These are phyloP conservation scores for Malurus alboscapulatus DNA, from an alignment of 2,113 vertebrate genomes.

Conservation along the genomic window DNA sequence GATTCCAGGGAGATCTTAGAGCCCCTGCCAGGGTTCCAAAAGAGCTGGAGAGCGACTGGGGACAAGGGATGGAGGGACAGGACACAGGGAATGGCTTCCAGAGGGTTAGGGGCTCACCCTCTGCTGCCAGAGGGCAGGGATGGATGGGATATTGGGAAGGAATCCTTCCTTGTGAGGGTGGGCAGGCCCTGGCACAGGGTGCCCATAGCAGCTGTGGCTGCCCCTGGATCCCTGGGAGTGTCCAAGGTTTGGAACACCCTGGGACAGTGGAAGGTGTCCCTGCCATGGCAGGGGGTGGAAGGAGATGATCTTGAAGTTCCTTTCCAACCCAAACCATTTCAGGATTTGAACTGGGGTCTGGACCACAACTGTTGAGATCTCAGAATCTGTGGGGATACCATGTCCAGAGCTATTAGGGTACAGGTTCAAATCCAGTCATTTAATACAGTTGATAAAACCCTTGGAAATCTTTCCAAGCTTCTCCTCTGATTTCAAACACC, in stretches of 20 bases:
- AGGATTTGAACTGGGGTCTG: fast-evolving
- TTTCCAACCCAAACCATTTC: neutral
- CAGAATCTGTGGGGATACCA: too few relatives aligned
- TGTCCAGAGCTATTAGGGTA: neutral
- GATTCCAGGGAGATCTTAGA: neutral
- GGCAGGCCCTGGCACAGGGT: neutral
- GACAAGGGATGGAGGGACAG: neutral
- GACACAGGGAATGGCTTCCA: neutral
- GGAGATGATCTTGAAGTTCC: fast-evolving
- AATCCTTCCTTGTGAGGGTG: fast-evolving
- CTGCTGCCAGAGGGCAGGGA: neutral
- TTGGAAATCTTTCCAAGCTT: neutral
- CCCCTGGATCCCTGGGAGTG: neutral
- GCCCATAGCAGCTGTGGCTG: neutral
- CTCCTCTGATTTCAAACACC: too few relatives aligned
- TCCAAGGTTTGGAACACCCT: neutral
- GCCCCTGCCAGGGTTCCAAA: fast-evolving
- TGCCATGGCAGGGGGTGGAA: fast-evolving
- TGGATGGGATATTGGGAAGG: neutral
- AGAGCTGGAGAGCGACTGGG: neutral
- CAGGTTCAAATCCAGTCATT: neutral
- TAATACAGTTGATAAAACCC: neutral
- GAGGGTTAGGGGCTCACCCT: too few relatives aligned
- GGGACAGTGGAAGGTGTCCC: fast-evolving
- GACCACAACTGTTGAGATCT: neutral